Evolutionary conservation across 2,888 invertebrate genomes (phyloP).

Genomic region (Nebria salina): DNA sequence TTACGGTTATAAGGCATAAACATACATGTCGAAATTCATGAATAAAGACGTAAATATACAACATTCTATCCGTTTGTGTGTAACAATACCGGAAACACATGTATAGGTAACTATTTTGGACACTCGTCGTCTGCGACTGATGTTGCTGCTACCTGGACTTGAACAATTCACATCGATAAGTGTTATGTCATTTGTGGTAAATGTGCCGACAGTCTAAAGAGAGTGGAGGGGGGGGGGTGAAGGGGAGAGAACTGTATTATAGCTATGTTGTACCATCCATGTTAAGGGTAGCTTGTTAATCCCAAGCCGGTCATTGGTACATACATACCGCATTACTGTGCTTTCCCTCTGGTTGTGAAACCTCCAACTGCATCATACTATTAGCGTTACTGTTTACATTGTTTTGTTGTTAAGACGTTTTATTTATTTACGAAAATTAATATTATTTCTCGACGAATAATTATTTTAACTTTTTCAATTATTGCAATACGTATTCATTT

Average conservation of each 20-base stretch:
- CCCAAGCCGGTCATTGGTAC: slow-evolving; percentile 34
- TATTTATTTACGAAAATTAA: no score
- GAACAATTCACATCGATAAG: slow-evolving; percentile 28
- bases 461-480: neutral
- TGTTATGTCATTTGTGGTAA: slow-evolving; percentile 44
- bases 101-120: slow-evolving; percentile 13
- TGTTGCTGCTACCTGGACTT: neutral
- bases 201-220: slow-evolving; percentile 18
- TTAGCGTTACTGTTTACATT: neutral
- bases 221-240: neutral
- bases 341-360: no score
- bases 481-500: neutral
- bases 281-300: slow-evolving; percentile 28
- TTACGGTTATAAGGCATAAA: slow-evolving; percentile 7
- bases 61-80: neutral
- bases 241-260: neutral
- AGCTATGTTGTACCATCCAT: slow-evolving; percentile 15
- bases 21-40: neutral
- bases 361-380: neutral
- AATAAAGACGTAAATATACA: slow-evolving; percentile 4
- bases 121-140: neutral
- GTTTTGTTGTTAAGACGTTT: neutral
- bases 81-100: slow-evolving; percentile 6
- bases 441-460: no score
- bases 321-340: slow-evolving; percentile 6